phyloP scores from a whole-genome alignment of 2,888 invertebrate species.

The Andrena trimmerana region DNA sequence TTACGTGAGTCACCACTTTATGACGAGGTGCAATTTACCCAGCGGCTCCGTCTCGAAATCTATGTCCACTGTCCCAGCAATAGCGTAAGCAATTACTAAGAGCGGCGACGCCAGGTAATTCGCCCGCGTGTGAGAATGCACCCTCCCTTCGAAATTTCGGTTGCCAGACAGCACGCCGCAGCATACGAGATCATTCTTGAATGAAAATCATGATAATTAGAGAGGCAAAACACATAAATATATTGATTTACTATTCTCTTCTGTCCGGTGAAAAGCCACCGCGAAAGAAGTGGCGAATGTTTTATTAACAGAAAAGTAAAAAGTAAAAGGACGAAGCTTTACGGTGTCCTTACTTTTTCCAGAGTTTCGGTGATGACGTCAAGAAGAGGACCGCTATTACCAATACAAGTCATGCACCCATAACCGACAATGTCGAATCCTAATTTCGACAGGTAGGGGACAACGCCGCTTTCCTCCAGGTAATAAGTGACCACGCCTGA shows the following conservation, averaged over 20 bases:
- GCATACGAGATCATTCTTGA: conserved; percentile 95
- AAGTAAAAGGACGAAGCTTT: too few relatives aligned
- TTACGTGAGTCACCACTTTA: background rate
- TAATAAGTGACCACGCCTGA: conserved; percentile 98
- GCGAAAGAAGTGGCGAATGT: too few relatives aligned
- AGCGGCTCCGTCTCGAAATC: conserved; percentile 97
- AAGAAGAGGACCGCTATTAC: conserved; percentile 98
- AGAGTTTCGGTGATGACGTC: conserved; percentile 87
- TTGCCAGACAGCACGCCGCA: conserved; percentile 99
- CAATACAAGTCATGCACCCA: conserved; percentile 99
- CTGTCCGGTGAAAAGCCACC: too few relatives aligned
- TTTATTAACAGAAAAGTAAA: too few relatives aligned
- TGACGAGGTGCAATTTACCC: conserved; percentile 85
- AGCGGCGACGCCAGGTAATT: conserved; percentile 99
- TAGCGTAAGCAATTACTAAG: conserved; percentile 98
- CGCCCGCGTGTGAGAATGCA: conserved; percentile 98
- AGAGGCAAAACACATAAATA: background rate
- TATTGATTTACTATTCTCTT: too few relatives aligned
- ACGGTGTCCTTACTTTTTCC: conserved; percentile 75
- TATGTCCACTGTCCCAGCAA: conserved; percentile 97
- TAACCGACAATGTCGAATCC: conserved; percentile 99
- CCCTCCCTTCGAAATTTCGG: conserved; percentile 98
- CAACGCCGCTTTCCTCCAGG: conserved; percentile 94
- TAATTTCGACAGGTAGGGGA: conserved; percentile 93
- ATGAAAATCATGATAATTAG: background rate